phyloP scores from a whole-genome alignment of 2,113 vertebrate genomes.

The Chlamydotis undulata region DNA sequence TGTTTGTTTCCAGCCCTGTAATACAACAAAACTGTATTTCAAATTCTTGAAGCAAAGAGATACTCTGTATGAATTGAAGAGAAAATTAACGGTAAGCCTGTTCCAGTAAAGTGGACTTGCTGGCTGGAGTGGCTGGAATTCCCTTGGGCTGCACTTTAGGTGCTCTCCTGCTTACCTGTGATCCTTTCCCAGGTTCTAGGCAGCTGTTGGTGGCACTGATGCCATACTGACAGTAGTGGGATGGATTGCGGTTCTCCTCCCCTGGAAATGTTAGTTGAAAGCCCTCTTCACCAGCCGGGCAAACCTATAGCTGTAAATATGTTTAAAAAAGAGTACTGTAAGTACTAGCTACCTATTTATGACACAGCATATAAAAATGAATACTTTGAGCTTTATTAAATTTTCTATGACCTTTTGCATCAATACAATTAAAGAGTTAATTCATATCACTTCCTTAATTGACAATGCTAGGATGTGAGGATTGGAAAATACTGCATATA shows the following conservation, averaged over 20 bases:
- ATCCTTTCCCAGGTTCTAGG: no score
- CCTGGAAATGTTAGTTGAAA: no score
- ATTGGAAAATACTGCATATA: not conserved
- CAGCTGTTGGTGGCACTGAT: no score
- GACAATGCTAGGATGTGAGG: not conserved
- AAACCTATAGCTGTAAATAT: no score
- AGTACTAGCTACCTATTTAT: not conserved
- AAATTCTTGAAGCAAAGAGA: not conserved
- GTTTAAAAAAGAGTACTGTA: not conserved
- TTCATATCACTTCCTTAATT: not conserved
- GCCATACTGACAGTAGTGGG: no score
- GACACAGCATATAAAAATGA: not conserved
- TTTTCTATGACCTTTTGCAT: not conserved
- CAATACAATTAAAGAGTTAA: not conserved
- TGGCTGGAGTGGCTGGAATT: no score
- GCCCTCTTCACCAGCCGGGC: no score
- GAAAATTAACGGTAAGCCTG: not conserved
- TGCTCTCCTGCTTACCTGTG: no score
- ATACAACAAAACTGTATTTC: not conserved
- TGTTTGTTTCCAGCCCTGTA: not conserved
- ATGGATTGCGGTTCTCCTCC: no score
- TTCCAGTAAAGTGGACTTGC: not conserved
- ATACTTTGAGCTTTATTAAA: not conserved
- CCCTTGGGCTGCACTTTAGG: no score
- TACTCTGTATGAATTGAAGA: not conserved